Evolutionary conservation across 2,888 invertebrate genomes (phyloP).

Genomic region (Rosalia funebris): DNA sequence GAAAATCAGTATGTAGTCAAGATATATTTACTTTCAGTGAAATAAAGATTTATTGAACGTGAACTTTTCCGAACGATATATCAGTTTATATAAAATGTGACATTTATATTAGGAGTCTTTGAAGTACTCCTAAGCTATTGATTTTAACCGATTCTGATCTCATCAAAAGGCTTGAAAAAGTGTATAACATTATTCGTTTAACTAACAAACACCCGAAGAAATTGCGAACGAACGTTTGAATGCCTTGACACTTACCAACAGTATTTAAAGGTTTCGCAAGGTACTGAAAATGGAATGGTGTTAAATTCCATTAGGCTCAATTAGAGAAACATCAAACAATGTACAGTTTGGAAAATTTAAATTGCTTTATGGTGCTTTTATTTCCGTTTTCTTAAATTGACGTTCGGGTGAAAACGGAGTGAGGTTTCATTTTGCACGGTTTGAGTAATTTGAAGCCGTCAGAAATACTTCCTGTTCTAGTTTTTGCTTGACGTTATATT

Average conservation of each 20-base stretch:
- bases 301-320: slow-evolving; percentile 31
- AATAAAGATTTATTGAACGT: too few species aligned
- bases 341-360: slow-evolving; percentile 33
- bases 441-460: slow-evolving; percentile 9
- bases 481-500: not conserved
- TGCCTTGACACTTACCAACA: not conserved
- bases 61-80: too few species aligned
- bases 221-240: not conserved
- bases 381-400: slow-evolving; percentile 26
- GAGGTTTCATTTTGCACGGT: slow-evolving; percentile 6
- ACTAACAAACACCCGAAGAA: not conserved
- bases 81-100: too few species aligned
- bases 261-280: not conserved
- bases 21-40: too few species aligned
- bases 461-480: not conserved
- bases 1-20: too few species aligned
- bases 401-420: slow-evolving; percentile 20
- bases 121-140: too few species aligned
- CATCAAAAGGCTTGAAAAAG: not conserved
- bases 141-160: not conserved
- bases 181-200: not conserved
- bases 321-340: slow-evolving; percentile 34
- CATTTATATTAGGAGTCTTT: too few species aligned
- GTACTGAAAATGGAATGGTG: not conserved
- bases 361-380: slow-evolving; percentile 26